Conservation (phyloP, 2,113 vertebrate genomes). For the Leptodactylus fuscus region DNA sequence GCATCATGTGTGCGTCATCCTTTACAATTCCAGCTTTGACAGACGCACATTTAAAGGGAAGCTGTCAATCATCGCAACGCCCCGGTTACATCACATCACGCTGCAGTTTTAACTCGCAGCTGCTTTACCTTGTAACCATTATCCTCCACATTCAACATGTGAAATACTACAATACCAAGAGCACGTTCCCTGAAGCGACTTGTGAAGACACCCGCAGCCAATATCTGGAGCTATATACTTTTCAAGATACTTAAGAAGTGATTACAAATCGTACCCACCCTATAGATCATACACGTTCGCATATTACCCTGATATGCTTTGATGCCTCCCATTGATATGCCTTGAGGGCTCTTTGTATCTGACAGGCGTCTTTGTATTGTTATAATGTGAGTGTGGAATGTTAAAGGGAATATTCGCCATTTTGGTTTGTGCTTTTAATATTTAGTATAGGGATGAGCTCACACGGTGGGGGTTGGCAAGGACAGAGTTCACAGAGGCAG, state of each 20-base stretch:
- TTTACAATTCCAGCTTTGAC: background rate
- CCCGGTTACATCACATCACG: background rate
- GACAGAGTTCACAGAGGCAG: no score
- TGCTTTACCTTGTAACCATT: background rate
- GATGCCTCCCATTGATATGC: background rate
- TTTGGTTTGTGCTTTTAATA: no score
- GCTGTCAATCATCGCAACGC: constrained; percentile 2
- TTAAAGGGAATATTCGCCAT: background rate
- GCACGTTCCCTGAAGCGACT: background rate
- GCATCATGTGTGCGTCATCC: constrained; percentile 27
- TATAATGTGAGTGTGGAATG: background rate
- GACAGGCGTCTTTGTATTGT: background rate
- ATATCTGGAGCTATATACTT: background rate
- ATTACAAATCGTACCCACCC: background rate
- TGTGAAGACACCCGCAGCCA: background rate
- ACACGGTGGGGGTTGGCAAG: no score
- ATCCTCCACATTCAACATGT: background rate
- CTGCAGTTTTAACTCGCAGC: background rate
- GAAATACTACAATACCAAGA: background rate
- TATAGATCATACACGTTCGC: background rate
- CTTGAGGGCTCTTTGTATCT: background rate
- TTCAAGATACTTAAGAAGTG: background rate
- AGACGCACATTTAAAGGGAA: background rate
- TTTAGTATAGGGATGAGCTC: no score
- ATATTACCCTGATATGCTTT: background rate